A percentile compares a stretch with the other conserved stretches of the same genome.
These are phyloP conservation scores for Sinocyclocheilus grahami DNA, from an alignment of 2,113 vertebrate genomes.

Conservation along the genomic window DNA sequence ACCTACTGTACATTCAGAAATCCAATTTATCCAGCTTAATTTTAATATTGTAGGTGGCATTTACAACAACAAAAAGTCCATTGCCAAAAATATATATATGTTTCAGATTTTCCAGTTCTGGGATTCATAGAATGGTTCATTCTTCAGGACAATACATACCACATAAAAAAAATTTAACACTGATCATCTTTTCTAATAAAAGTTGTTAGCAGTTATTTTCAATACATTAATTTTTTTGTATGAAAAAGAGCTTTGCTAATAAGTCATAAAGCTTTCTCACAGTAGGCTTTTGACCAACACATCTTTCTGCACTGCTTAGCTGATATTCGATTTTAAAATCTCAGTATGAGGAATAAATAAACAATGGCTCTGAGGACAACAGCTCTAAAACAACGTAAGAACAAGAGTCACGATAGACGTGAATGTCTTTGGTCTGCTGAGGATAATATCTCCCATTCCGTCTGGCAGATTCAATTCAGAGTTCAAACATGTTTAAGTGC, in stretches of 20 bases:
- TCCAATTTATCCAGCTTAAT: neutral
- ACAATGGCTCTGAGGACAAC: neutral
- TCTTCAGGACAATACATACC: neutral
- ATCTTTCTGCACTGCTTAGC: neutral
- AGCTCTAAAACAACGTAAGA: neutral
- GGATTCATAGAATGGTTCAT: conserved; percentile 22
- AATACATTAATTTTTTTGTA: neutral
- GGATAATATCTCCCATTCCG: neutral
- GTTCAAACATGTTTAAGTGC: neutral
- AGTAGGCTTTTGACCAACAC: neutral
- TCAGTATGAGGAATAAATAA: conserved; percentile 36
- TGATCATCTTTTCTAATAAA: conserved; percentile 5
- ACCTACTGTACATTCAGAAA: too few relatives aligned
- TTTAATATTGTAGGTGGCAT: neutral
- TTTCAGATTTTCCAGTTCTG: conserved; percentile 40
- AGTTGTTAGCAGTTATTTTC: neutral
- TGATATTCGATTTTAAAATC: neutral
- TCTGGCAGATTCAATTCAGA: neutral
- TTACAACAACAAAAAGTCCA: conserved; percentile 13
- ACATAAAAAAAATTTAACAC: neutral
- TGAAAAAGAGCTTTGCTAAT: neutral
- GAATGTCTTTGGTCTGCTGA: conserved; percentile 3
- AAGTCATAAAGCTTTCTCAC: neutral
- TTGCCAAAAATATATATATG: neutral
- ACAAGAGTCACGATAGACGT: neutral